These are phyloP conservation scores for Pyrgilauda ruficollis DNA, from an alignment of 2,113 vertebrate species.

Conservation along the genomic window DNA sequence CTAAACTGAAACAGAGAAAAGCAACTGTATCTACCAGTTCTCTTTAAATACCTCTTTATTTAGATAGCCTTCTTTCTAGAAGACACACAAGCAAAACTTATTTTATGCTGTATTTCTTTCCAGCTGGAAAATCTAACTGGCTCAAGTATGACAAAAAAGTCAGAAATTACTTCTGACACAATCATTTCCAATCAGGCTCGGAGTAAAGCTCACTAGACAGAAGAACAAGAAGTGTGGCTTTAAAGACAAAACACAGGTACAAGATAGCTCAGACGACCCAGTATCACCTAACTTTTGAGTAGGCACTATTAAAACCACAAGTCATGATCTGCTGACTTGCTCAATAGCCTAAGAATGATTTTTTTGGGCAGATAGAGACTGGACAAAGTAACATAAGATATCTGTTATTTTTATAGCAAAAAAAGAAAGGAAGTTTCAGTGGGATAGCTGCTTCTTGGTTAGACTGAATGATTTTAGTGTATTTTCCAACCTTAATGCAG, in stretches of 20 bases:
- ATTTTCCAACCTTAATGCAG: neutral
- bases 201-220: neutral
- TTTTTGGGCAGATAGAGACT: neutral
- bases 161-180: neutral
- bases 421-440: neutral
- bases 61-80: neutral
- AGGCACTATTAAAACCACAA: neutral
- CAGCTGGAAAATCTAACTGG: neutral
- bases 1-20: neutral
- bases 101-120: neutral
- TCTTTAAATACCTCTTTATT: neutral
- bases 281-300: neutral
- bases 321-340: neutral
- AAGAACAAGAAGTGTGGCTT: neutral
- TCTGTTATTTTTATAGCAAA: neutral
- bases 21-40: neutral
- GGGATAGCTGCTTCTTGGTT: neutral
- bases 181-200: neutral
- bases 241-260: neutral
- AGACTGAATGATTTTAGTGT: neutral
- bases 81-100: neutral
- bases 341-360: neutral
- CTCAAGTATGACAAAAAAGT: neutral
- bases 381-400: neutral
- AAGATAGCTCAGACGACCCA: neutral